Evolutionary conservation across 30 jellyfish, hydroid and myxozoan genomes (phyloP), one percentile per base, ranked within the genome.

Genomic region (Aurelia aurita complex sp. Pacific): DNA sequence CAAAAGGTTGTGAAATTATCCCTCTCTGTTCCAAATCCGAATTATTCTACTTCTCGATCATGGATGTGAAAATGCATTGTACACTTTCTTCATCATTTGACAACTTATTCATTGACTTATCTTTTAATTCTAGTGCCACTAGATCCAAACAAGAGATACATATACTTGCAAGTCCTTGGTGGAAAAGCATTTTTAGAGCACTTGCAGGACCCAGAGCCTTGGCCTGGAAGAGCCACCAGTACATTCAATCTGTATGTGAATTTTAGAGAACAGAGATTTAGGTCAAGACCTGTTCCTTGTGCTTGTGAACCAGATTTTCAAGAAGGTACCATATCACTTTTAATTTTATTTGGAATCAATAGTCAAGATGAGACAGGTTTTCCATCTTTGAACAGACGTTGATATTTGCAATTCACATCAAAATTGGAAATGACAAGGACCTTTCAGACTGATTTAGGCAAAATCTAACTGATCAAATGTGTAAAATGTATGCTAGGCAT

Each of bases 161-260:
- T 92, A 2, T 92, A 92, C 65, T 67, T 92, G 18, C 98, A 92
- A 88, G 55, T 92, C 2, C 81, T 73, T 83, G 97, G 97, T 18
- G 98, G 98, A 1, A 87, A 77, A 54, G 98, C 98, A 32, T 92
- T 92, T 64, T 85, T 92, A 13, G 98, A 92, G 77, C 98, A 92
- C 66, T 66, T 92, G 35, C 98, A 92, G 74, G 98, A 92, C 77
- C 97, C 98, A 29, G 98, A 92, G 34, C 88, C 87, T 12, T 15
- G 77, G 33, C 98, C 98, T 46, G 98, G 98, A 12, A 50, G 79
- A 33, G 96, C 90, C 10, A 69, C 96, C 32, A 87, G 97, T 35
- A 78, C 87, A 12, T 92, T 92, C 77, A 87, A 92, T 1, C 82
- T 92, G n/a, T 89, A 87, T 66, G 80, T 92, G 13, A 73, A 80